Evolutionary conservation across 1,140 invertebrate genomes (phyloP), one percentile per base, ranked within the genome.

Genomic region (Ctenoplectra terminalis): DNA sequence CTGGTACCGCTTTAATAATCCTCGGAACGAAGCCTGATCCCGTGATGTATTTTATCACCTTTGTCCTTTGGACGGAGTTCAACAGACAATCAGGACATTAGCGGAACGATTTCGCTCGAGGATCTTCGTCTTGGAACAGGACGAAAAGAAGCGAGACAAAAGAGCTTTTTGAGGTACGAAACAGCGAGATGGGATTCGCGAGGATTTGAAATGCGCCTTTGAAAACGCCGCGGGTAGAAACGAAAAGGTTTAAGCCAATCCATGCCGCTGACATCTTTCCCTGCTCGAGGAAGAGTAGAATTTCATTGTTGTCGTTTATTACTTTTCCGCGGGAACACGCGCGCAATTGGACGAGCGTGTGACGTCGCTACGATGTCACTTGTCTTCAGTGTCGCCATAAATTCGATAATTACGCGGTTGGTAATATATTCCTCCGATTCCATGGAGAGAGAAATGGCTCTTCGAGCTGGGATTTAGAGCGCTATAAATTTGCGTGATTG

Each of bases 161-260:
- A 61, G 78, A 75, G 40, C 37, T 73, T 71, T 77, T 58, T 71
- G 78, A 48, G 48, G 37, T 8, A 52, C 50, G 54, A 29, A 48
- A 11, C 9, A 31, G 17, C 23, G 29, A 34, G 43, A 56, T 63
- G 76, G 69, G 64, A 75, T 81, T 81, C 58, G 50, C 50, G 63
- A 50, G 63, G 71, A 81, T 81, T 75, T 74, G 29, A 64, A 3
- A 43, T 29, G 43, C 54, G 56, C 60, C 71, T 80, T 66, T 60
- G 70, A 74, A 74, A 54, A 63, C 58, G 58, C 46, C 67, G 78
- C 83, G 80, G 86, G 69, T 88, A 72, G 60, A 76, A 71, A 60
- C 63, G 43, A 69, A 56, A 56, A 34, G 31, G 69, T 80, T 43
- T 52, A 75, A 74, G 56, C 48, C 76, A 69, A 75, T 34, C 31